A percentile compares a stretch with the other conserved stretches of the same genome.
These are phyloP conservation scores for Festucalex cinctus DNA, from an alignment of 2,113 vertebrate genomes.

Conservation along the genomic window DNA sequence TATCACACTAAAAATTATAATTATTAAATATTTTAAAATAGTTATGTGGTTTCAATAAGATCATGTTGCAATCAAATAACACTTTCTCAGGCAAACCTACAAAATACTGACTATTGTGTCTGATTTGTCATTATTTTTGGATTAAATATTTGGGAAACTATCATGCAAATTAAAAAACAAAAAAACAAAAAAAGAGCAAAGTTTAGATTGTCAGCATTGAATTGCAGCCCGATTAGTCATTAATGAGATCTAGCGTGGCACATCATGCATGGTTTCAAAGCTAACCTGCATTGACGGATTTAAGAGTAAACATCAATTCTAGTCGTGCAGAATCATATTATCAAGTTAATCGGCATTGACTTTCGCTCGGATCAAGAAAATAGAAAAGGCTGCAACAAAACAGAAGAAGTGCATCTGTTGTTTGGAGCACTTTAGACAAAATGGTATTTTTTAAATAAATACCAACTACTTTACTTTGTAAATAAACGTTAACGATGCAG, in stretches of 20 bases:
- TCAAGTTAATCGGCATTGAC: constrained; percentile 64
- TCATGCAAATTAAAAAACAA: background rate
- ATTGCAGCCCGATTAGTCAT: constrained; percentile 51
- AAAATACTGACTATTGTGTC: background rate
- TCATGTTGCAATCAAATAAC: background rate
- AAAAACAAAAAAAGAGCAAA: background rate
- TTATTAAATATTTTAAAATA: too few species aligned
- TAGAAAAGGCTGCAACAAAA: constrained; percentile 50
- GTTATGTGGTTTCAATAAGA: too few species aligned
- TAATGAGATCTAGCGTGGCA: constrained; percentile 67
- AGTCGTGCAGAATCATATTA: constrained; percentile 71
- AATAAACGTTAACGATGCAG: too few species aligned
- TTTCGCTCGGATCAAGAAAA: constrained; percentile 42
- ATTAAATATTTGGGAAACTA: background rate
- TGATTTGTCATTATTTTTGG: background rate
- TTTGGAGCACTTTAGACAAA: background rate
- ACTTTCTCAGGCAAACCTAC: background rate
- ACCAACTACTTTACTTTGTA: constrained; percentile 31
- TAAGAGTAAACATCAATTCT: constrained; percentile 68
- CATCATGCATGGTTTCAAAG: constrained; percentile 61
- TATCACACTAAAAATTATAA: too few species aligned
- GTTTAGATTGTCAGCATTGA: constrained; percentile 43
- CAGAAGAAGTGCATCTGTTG: constrained; percentile 19
- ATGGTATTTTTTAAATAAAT: background rate
- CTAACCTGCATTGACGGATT: constrained; percentile 65